Conservation (phyloP, 2,113 vertebrate genomes). For the Girardinichthys multiradiatus region DNA sequence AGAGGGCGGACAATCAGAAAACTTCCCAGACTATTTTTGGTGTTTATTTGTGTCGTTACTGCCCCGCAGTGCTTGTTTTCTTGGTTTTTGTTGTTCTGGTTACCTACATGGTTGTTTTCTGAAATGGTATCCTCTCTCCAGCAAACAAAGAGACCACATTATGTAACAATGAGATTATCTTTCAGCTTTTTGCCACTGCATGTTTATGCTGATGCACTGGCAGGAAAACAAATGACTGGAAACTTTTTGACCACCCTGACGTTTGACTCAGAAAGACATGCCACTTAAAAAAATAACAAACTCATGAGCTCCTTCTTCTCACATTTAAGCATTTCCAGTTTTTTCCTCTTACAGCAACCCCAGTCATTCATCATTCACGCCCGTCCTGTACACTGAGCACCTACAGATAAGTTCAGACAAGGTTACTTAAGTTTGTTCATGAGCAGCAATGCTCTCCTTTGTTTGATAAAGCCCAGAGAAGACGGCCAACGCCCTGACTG, state of each 20-base stretch:
- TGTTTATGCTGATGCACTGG: slow-evolving; percentile 33
- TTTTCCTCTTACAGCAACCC: slow-evolving; percentile 8
- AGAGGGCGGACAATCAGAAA: slow-evolving; percentile 4
- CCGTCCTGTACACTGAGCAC: slow-evolving; percentile 10
- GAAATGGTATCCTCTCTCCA: slow-evolving; percentile 42
- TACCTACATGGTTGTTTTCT: slow-evolving; percentile 47
- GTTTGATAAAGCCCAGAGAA: slow-evolving; percentile 63
- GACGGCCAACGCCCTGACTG: slow-evolving; percentile 68
- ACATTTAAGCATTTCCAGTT: slow-evolving; percentile 33
- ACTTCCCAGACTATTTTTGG: slow-evolving; percentile 20
- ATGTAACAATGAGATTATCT: slow-evolving; percentile 49
- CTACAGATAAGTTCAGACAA: slow-evolving; percentile 38
- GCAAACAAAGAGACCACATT: slow-evolving; percentile 57
- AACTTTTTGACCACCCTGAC: slow-evolving; percentile 12
- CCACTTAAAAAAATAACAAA: not conserved
- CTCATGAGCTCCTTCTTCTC: not conserved
- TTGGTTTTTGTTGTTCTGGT: slow-evolving; percentile 54
- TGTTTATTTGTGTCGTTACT: slow-evolving; percentile 39
- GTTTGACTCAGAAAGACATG: not conserved
- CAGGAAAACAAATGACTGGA: slow-evolving; percentile 14
- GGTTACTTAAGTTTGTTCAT: slow-evolving; percentile 46
- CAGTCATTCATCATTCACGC: slow-evolving; percentile 9
- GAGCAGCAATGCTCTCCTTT: slow-evolving; percentile 54
- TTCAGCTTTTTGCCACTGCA: slow-evolving; percentile 31
- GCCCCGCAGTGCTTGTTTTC: slow-evolving; percentile 16